These are phyloP conservation scores for Lepus europaeus DNA, from an alignment of 2,113 vertebrate species.

Conservation along the genomic window DNA sequence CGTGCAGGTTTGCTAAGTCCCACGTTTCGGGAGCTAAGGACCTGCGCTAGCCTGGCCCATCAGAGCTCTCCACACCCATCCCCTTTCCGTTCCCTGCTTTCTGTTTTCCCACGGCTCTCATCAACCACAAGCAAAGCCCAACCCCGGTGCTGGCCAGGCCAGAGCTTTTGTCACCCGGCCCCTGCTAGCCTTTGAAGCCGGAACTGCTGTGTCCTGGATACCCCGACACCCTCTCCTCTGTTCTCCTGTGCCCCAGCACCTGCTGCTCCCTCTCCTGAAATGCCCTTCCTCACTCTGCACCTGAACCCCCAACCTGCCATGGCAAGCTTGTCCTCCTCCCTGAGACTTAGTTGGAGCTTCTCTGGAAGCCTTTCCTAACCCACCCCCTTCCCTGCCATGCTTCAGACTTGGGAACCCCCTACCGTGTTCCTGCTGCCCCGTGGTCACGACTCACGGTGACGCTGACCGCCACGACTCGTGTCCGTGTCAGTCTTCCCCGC, in stretches of 20 bases:
- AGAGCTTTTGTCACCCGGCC: background rate
- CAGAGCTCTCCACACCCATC: background rate
- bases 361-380: background rate
- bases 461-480: accelerated
- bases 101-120: background rate
- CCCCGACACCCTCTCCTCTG: background rate
- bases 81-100: background rate
- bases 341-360: background rate
- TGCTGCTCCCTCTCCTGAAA: background rate
- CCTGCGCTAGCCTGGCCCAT: background rate
- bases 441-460: background rate
- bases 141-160: background rate
- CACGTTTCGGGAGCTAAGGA: background rate
- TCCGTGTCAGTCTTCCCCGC: background rate
- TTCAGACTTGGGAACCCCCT: background rate
- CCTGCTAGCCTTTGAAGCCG: constrained; percentile 21
- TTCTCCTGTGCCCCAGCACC: background rate
- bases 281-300: background rate
- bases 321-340: background rate
- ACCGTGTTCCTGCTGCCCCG: background rate
- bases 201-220: background rate
- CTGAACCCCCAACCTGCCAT: background rate
- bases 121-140: background rate
- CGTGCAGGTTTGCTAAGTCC: constrained; percentile 20
- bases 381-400: background rate